Conservation (phyloP, 1,140 invertebrate genomes). For the Drosophila cardini region DNA sequence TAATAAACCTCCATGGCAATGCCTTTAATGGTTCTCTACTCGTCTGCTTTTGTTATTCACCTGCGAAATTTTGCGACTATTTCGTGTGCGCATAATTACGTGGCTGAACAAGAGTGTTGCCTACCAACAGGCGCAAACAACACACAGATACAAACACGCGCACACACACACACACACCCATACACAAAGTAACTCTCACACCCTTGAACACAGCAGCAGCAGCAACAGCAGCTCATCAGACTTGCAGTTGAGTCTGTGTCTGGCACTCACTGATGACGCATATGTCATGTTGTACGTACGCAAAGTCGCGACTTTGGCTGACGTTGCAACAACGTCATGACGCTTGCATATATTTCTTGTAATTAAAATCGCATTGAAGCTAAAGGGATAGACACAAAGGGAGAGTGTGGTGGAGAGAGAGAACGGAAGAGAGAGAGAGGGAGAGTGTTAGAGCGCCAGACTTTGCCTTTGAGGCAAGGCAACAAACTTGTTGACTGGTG, state of each 20-base stretch:
- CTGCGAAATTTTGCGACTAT: slow-evolving; percentile 61
- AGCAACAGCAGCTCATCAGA: slow-evolving; percentile 33
- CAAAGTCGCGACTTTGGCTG: slow-evolving; percentile 64
- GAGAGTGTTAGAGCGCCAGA: slow-evolving; percentile 47
- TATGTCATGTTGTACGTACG: slow-evolving; percentile 71
- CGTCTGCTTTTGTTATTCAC: slow-evolving; percentile 55
- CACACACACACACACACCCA: slow-evolving; percentile 6
- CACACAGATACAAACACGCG: slow-evolving; percentile 24
- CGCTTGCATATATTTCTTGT: slow-evolving; percentile 79
- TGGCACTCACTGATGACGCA: slow-evolving; percentile 63
- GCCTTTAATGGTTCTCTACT: slow-evolving; percentile 28
- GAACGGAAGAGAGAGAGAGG: too few species aligned
- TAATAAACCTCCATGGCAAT: slow-evolving; percentile 54
- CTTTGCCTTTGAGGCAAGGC: slow-evolving; percentile 73
- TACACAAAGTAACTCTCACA: slow-evolving; percentile 4
- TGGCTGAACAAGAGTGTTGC: slow-evolving; percentile 73
- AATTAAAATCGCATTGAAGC: slow-evolving; percentile 80
- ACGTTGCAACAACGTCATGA: slow-evolving; percentile 59
- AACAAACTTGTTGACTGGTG: slow-evolving; percentile 75
- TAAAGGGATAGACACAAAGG: neutral
- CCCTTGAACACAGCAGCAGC: neutral
- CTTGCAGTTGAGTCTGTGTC: slow-evolving; percentile 33
- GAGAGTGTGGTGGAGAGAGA: too few species aligned
- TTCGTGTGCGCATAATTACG: slow-evolving; percentile 78
- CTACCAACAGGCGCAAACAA: slow-evolving; percentile 48